A percentile compares a stretch with the other conserved stretches of the same genome.
Evolutionary conservation across 1,140 invertebrate species (phyloP).

Genomic region (Archivesica marissinica): DNA sequence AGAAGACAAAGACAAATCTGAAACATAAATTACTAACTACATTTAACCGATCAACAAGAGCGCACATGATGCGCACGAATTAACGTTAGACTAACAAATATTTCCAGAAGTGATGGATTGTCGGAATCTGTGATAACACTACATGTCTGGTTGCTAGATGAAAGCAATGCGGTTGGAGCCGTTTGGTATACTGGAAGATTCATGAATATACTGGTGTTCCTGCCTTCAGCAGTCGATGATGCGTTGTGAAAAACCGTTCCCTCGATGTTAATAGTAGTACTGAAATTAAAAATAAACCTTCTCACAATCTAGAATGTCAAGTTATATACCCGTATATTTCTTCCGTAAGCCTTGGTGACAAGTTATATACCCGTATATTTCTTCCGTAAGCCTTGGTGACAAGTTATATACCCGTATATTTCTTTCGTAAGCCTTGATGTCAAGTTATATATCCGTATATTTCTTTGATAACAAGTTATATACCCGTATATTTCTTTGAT

Average conservation of each 20-base stretch:
- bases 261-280: background rate
- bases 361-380: too few species aligned
- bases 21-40: too few species aligned
- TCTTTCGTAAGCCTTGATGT: too few species aligned
- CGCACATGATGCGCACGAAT: background rate
- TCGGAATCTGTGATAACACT: background rate
- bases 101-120: background rate
- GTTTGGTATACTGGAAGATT: slow-evolving; percentile 16
- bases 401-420: too few species aligned
- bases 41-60: background rate
- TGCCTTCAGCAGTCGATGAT: background rate
- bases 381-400: too few species aligned
- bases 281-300: background rate
- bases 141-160: background rate
- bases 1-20: too few species aligned
- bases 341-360: too few species aligned
- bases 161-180: background rate
- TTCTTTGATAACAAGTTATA: too few species aligned
- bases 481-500: too few species aligned
- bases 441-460: too few species aligned
- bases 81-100: background rate
- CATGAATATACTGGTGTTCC: slow-evolving; percentile 23
- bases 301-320: too few species aligned
- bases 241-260: background rate
- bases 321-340: too few species aligned